Percentiles rank a stretch among this genome's conserved stretches.
phyloP scores from a whole-genome alignment of 2,113 vertebrate genomes.

The Monopterus albus region DNA sequence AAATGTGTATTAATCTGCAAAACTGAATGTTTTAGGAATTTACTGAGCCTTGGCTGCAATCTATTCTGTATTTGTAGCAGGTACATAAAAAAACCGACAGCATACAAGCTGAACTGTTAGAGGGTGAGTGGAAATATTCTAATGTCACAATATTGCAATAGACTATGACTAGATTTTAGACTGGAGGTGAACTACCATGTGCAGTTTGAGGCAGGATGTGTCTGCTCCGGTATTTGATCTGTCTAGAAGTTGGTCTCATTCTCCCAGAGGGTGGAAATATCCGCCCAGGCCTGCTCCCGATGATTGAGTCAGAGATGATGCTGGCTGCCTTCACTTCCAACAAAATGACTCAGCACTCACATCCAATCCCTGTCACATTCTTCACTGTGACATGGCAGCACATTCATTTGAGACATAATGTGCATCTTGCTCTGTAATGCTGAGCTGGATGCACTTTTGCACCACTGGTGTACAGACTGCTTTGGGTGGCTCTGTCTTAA shows the following conservation, averaged over 20 bases:
- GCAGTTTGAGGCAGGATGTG: neutral
- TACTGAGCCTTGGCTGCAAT: no score
- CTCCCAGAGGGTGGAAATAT: conserved; percentile 43
- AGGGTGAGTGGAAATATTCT: neutral
- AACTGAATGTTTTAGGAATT: no score
- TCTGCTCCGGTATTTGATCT: conserved; percentile 29
- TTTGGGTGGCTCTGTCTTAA: conserved; percentile 1
- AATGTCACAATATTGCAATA: neutral
- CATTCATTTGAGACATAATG: conserved; percentile 6
- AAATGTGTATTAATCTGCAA: no score
- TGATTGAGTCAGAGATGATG: conserved; percentile 41
- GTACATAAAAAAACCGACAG: no score
- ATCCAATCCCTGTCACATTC: conserved; percentile 26
- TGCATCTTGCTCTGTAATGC: conserved; percentile 12
- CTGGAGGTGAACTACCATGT: conserved; percentile 13
- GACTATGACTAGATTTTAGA: neutral
- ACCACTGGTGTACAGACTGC: neutral
- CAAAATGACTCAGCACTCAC: conserved; percentile 55
- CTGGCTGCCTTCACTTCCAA: conserved; percentile 32
- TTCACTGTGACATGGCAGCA: conserved; percentile 31
- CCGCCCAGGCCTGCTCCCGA: conserved; percentile 26
- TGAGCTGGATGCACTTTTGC: neutral
- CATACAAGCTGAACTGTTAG: neutral
- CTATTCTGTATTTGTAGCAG: conserved; percentile 2
- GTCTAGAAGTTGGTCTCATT: conserved; percentile 5